These are phyloP conservation scores for Indicator maculatus DNA, from an alignment of 2,113 vertebrate species.

Conservation along the genomic window DNA sequence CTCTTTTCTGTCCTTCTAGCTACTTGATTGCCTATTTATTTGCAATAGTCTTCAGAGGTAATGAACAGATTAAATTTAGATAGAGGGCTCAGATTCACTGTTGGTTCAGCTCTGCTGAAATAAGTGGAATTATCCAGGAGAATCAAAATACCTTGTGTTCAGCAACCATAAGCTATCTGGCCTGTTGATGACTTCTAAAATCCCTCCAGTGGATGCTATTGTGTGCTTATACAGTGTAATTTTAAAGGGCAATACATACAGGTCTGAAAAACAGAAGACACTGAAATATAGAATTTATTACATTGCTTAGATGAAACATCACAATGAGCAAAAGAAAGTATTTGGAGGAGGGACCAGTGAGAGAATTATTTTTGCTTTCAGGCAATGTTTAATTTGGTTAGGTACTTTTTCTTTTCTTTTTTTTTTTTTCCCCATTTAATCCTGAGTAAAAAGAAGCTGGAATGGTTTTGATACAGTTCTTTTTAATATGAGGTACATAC, in stretches of 20 bases:
- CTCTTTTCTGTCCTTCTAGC: conserved; percentile 35
- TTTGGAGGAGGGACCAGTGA: not conserved
- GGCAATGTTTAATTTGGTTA: not conserved
- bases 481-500: not conserved
- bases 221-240: not conserved
- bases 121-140: conserved; percentile 44
- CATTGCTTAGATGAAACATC: not conserved
- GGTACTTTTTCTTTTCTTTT: rapidly evolving
- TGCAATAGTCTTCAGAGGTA: conserved; percentile 57
- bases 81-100: conserved; percentile 35
- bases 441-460: not conserved
- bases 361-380: not conserved
- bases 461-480: not conserved
- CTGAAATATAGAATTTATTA: not conserved
- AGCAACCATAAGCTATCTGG: conserved; percentile 8
- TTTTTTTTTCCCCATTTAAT: not conserved
- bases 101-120: conserved; percentile 43
- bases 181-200: conserved; percentile 22
- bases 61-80: conserved; percentile 65
- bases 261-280: not conserved
- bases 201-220: not conserved
- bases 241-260: not conserved
- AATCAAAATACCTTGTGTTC: conserved; percentile 52
- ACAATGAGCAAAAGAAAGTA: not conserved
- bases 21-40: conserved; percentile 61